Percentiles rank a stretch among this genome's conserved stretches.
Evolutionary conservation across 2,888 invertebrate genomes (phyloP).

Genomic region (Coleophora flavipennella): DNA sequence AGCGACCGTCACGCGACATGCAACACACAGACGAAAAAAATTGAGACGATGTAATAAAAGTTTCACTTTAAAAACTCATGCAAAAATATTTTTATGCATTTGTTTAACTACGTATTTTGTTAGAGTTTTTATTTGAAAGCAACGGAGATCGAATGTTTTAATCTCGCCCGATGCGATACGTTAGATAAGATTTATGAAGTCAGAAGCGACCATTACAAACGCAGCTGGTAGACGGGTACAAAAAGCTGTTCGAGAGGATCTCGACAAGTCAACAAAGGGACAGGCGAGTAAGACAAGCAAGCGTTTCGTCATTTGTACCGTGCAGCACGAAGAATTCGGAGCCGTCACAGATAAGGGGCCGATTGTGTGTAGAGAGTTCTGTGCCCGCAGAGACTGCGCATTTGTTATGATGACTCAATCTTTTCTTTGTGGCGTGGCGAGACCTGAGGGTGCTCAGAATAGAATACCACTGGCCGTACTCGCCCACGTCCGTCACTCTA

Average conservation of each 20-base stretch:
- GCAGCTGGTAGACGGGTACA: slow-evolving; percentile 48
- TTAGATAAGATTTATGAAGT: slow-evolving; percentile 62
- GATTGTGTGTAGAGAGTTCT: slow-evolving; percentile 52
- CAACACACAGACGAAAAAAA: too few relatives aligned
- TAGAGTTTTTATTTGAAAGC: slow-evolving; percentile 37
- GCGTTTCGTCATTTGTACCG: slow-evolving; percentile 35
- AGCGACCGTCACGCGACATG: too few relatives aligned
- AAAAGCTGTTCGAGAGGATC: slow-evolving; percentile 55
- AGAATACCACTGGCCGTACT: slow-evolving; percentile 17
- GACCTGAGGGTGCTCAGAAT: slow-evolving; percentile 31
- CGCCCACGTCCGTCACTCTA: slow-evolving; percentile 42
- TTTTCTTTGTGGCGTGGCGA: slow-evolving; percentile 52
- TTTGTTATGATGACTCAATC: slow-evolving; percentile 72
- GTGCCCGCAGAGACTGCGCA: slow-evolving; percentile 52
- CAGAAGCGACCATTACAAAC: slow-evolving; percentile 52
- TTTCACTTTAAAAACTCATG: too few relatives aligned
- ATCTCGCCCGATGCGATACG: slow-evolving; percentile 45
- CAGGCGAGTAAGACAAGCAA: slow-evolving; percentile 51
- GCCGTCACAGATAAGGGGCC: slow-evolving; percentile 63
- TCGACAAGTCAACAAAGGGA: slow-evolving; percentile 64
- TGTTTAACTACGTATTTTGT: slow-evolving; percentile 32
- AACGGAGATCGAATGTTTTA: slow-evolving; percentile 32
- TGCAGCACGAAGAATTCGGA: slow-evolving; percentile 55
- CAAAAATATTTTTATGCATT: too few relatives aligned
- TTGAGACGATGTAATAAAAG: too few relatives aligned